These are phyloP conservation scores for Empis stercorea DNA, from an alignment of 2,888 invertebrate genomes.

Conservation along the genomic window DNA sequence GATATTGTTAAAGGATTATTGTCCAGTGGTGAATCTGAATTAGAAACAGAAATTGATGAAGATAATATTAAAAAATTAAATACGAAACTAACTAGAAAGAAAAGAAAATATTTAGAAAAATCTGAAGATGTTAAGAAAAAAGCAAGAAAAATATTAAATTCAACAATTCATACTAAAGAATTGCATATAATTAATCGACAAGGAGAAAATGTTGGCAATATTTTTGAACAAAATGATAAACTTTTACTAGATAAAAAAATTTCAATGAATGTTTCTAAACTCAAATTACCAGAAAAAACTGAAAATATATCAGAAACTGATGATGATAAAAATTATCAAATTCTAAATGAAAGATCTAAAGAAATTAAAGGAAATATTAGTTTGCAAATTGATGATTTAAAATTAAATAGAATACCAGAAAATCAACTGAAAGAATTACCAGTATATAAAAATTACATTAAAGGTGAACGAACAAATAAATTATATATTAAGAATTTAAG, in stretches of 20 bases:
- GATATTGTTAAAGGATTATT: conserved; percentile 14
- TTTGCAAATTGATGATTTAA: conserved; percentile 41
- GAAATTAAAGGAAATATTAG: neutral
- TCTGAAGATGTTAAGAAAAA: conserved; percentile 19
- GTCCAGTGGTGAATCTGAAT: conserved; percentile 24
- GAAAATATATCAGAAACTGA: conserved; percentile 1
- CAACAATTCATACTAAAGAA: conserved; percentile 6
- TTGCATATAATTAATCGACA: neutral
- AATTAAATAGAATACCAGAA: conserved; percentile 52
- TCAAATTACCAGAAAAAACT: conserved; percentile 3
- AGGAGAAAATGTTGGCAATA: too few relatives aligned
- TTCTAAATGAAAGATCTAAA: neutral
- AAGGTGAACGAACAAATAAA: conserved; percentile 67
- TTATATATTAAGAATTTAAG: conserved; percentile 88
- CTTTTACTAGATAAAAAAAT: conserved; percentile 16
- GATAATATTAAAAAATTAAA: conserved; percentile 9
- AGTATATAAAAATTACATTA: conserved; percentile 75
- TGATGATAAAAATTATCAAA: neutral
- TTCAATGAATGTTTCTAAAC: conserved; percentile 17
- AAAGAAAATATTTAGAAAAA: conserved; percentile 11
- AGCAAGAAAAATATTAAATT: conserved; percentile 21
- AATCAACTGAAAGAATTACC: conserved; percentile 60
- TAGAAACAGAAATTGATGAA: conserved; percentile 27
- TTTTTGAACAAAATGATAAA: neutral
- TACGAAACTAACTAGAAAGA: conserved; percentile 12